Percentiles rank a stretch among this genome's conserved stretches.
phyloP scores from a whole-genome alignment of 2,797 vertebrate species.

The Heteromormyrus szaboi region DNA sequence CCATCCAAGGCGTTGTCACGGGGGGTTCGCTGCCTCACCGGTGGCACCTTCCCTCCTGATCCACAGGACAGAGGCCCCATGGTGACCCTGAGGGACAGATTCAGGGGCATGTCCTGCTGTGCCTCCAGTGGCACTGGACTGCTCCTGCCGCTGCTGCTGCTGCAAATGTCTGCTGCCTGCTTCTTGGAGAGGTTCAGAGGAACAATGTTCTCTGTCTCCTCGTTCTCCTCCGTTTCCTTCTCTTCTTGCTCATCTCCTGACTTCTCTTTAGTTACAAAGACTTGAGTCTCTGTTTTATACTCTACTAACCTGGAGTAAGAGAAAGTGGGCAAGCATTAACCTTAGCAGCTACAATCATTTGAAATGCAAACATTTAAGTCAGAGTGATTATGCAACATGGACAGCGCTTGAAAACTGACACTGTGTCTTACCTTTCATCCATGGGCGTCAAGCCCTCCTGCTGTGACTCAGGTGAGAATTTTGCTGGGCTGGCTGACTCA shows the following conservation, averaged over 20 bases:
- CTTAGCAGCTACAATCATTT: background rate
- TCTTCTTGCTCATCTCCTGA: background rate
- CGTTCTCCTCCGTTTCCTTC: constrained; percentile 41
- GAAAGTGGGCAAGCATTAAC: background rate
- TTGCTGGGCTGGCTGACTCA: constrained; percentile 37
- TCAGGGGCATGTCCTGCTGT: constrained; percentile 77
- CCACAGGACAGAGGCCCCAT: constrained; percentile 29
- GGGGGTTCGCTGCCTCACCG: background rate
- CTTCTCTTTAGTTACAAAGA: background rate
- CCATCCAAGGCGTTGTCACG: background rate
- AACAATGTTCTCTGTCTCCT: constrained; percentile 49
- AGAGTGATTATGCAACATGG: background rate
- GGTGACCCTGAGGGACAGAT: constrained; percentile 79
- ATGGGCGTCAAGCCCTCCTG: constrained; percentile 29
- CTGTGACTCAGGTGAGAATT: constrained; percentile 27
- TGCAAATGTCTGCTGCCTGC: constrained; percentile 27
- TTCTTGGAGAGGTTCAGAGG: constrained; percentile 92
- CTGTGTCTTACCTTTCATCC: background rate
- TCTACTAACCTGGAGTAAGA: constrained; percentile 42
- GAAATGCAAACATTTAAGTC: background rate
- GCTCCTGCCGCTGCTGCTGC: constrained; percentile 19
- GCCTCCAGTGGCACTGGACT: constrained; percentile 43
- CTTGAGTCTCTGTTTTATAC: constrained; percentile 14
- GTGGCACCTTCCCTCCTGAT: background rate
- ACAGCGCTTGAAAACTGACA: background rate